These are phyloP conservation scores for Paedocypris micromegethes DNA, from an alignment of 2,797 vertebrate species.

Conservation along the genomic window DNA sequence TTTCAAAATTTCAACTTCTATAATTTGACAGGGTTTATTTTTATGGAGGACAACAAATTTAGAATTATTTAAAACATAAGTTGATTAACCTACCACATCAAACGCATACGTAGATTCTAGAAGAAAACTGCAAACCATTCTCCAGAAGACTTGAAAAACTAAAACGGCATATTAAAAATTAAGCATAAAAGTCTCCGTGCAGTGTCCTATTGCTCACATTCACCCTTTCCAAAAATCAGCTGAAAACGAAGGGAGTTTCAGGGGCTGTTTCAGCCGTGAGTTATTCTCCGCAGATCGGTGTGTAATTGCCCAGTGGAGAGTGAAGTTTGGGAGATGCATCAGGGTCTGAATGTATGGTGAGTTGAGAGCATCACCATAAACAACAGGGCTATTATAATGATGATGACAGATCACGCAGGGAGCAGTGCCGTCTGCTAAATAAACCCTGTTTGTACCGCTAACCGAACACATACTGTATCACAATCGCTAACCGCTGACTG, in stretches of 20 bases:
- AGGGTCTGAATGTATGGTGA: constrained; percentile 43
- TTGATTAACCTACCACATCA: too few relatives aligned
- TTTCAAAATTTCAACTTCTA: too few relatives aligned
- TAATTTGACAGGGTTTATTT: too few relatives aligned
- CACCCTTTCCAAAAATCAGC: constrained; percentile 9
- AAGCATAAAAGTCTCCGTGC: too few relatives aligned
- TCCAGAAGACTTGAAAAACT: too few relatives aligned
- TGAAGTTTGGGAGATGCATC: constrained; percentile 44
- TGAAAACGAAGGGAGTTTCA: constrained; percentile 35
- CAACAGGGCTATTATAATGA: constrained; percentile 32
- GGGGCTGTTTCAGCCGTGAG: constrained; percentile 37
- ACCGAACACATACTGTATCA: constrained; percentile 1
- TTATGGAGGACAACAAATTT: too few relatives aligned
- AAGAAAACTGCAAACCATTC: too few relatives aligned
- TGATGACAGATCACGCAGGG: constrained; percentile 39
- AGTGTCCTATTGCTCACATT: constrained; percentile 7
- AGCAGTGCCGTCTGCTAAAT: constrained; percentile 32
- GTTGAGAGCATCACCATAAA: constrained; percentile 38
- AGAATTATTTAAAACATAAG: too few relatives aligned
- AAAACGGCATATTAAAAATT: too few relatives aligned
- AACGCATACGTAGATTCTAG: too few relatives aligned
- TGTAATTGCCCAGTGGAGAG: constrained; percentile 47
- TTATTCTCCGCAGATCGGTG: constrained; percentile 38
- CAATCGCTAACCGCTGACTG: neutral
- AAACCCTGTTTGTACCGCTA: constrained; percentile 31